phyloP scores from a whole-genome alignment of 2,113 vertebrate genomes.

The Deroptyus accipitrinus region DNA sequence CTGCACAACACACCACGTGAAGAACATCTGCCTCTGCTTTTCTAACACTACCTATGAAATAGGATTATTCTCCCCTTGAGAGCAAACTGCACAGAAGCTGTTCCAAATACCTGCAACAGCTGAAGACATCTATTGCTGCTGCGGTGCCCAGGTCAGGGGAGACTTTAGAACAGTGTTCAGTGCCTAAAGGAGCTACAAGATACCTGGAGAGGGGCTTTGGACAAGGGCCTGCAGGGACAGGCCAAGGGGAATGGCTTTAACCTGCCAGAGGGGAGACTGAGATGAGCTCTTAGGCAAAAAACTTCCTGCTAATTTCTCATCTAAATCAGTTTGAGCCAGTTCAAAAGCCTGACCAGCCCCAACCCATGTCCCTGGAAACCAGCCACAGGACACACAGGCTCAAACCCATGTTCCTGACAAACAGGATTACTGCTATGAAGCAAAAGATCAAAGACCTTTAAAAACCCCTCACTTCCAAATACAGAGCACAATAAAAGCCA shows the following conservation, averaged over 20 bases:
- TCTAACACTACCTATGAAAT: neutral
- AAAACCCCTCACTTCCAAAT: neutral
- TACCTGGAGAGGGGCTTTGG: neutral
- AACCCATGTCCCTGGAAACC: neutral
- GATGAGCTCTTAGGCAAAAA: neutral
- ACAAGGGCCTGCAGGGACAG: neutral
- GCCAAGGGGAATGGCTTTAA: neutral
- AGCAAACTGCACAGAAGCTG: neutral
- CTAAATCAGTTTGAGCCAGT: neutral
- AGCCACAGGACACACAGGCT: neutral
- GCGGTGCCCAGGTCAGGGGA: neutral
- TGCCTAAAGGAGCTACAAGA: neutral
- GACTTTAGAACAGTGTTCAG: neutral
- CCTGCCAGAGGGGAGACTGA: neutral
- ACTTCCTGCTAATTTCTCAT: neutral
- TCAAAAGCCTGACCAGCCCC: neutral
- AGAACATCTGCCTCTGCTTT: conserved; percentile 36
- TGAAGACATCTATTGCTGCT: rapidly evolving
- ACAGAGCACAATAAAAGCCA: neutral
- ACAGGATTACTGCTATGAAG: neutral
- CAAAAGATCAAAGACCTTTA: neutral
- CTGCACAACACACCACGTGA: neutral
- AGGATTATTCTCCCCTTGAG: neutral
- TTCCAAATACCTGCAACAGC: neutral
- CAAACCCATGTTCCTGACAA: neutral